phyloP scores from a whole-genome alignment of 2,797 vertebrate genomes.

The Thripadectes ignobilis region DNA sequence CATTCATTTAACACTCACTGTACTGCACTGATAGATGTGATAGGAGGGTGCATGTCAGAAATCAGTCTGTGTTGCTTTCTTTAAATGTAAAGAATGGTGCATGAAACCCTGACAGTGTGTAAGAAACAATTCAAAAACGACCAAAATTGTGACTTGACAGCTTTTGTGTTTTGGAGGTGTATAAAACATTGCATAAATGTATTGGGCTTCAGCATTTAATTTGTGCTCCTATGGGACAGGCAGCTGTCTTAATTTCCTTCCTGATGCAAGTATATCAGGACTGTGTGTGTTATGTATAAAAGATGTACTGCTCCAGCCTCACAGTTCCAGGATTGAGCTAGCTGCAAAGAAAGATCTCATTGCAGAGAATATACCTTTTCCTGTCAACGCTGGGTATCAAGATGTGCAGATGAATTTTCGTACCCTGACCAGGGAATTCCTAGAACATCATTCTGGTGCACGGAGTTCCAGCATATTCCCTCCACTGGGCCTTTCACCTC shows the following conservation, averaged over 20 bases:
- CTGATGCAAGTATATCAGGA: slow-evolving; percentile 22
- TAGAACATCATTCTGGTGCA: background rate
- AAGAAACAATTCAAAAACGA: slow-evolving; percentile 61
- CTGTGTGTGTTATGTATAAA: slow-evolving; percentile 36
- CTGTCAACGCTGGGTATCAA: slow-evolving; percentile 31
- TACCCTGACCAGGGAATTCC: slow-evolving; percentile 33
- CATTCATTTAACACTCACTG: slow-evolving; percentile 51
- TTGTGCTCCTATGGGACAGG: slow-evolving; percentile 2
- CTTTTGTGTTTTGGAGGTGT: slow-evolving; percentile 52
- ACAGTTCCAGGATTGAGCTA: slow-evolving; percentile 24
- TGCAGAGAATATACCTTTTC: slow-evolving; percentile 7
- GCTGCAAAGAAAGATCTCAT: slow-evolving; percentile 13
- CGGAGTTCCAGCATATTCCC: background rate
- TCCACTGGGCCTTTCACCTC: slow-evolving; percentile 27
- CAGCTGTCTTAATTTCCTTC: slow-evolving; percentile 19
- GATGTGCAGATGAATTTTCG: slow-evolving; percentile 2
- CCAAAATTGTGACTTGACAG: slow-evolving; percentile 50
- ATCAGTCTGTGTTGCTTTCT: slow-evolving; percentile 32
- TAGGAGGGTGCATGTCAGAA: slow-evolving; percentile 45
- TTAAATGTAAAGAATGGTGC: slow-evolving; percentile 59
- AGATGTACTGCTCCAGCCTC: slow-evolving; percentile 50
- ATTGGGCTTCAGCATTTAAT: background rate
- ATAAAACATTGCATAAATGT: slow-evolving; percentile 9
- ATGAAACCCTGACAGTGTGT: slow-evolving; percentile 57
- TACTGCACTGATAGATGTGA: slow-evolving; percentile 42